These are phyloP conservation scores for Notodonta ziczac DNA, from an alignment of 2,888 invertebrate species.

Conservation along the genomic window DNA sequence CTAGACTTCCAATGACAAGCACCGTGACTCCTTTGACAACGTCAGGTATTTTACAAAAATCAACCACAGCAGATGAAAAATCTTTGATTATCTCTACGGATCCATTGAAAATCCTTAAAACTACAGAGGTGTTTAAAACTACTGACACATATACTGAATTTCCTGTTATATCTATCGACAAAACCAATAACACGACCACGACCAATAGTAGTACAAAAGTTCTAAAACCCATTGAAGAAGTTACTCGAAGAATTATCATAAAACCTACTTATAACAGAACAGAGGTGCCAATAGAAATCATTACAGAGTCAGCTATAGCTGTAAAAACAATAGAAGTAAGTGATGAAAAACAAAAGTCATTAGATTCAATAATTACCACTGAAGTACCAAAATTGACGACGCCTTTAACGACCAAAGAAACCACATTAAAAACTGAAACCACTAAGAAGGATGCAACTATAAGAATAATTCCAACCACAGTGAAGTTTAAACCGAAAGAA, in stretches of 20 bases:
- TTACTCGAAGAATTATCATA: slow-evolving; percentile 20
- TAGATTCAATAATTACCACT: slow-evolving; percentile 31
- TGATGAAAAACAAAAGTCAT: slow-evolving; percentile 15
- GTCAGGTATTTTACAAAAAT: slow-evolving; percentile 10
- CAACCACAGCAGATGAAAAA: slow-evolving; percentile 9
- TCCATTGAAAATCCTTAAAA: not conserved
- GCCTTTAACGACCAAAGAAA: slow-evolving; percentile 32
- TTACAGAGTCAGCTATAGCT: slow-evolving; percentile 12
- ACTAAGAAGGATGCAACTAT: slow-evolving; percentile 60
- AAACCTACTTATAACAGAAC: slow-evolving; percentile 49
- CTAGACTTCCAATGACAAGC: slow-evolving; percentile 11
- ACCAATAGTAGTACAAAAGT: slow-evolving; percentile 25
- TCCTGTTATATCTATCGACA: slow-evolving; percentile 11
- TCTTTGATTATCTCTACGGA: slow-evolving; percentile 9
- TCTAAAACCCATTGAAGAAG: slow-evolving; percentile 23
- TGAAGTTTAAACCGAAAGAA: slow-evolving; percentile 76
- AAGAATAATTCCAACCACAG: slow-evolving; percentile 59
- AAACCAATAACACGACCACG: slow-evolving; percentile 21
- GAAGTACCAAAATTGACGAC: slow-evolving; percentile 25
- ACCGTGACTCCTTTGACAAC: not conserved
- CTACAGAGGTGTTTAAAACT: not conserved
- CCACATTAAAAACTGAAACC: slow-evolving; percentile 41
- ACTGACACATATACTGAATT: slow-evolving; percentile 5
- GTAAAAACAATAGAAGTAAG: slow-evolving; percentile 1
- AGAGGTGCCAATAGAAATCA: slow-evolving; percentile 20